phyloP scores from a whole-genome alignment of 2,113 vertebrate species.

The Pardalotus punctatus region DNA sequence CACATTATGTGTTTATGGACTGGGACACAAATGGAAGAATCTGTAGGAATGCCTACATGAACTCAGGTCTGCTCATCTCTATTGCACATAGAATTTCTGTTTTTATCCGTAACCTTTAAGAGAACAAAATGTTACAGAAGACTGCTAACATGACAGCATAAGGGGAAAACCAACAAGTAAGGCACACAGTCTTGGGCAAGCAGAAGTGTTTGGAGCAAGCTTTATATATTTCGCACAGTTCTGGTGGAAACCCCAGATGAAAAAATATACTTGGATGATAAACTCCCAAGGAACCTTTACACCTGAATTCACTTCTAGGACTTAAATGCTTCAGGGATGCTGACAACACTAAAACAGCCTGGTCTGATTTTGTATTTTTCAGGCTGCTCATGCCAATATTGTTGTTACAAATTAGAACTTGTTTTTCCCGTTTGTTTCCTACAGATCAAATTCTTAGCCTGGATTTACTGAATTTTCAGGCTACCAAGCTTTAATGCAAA shows the following conservation, averaged over 20 bases:
- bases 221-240: constrained; percentile 27
- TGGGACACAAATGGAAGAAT: constrained; percentile 7
- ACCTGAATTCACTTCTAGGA: constrained; percentile 46
- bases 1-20: constrained; percentile 40
- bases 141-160: not conserved
- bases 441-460: constrained; percentile 54
- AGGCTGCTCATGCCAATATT: constrained; percentile 15
- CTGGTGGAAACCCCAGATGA: constrained; percentile 46
- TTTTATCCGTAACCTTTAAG: constrained; percentile 57
- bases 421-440: constrained; percentile 53
- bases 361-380: constrained; percentile 29
- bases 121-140: constrained; percentile 63
- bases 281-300: constrained; percentile 25
- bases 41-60: constrained; percentile 1
- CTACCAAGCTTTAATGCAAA: constrained; percentile 29
- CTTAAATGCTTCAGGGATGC: constrained; percentile 37
- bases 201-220: constrained; percentile 15
- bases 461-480: constrained; percentile 34
- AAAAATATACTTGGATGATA: constrained; percentile 15
- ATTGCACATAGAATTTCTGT: constrained; percentile 38
- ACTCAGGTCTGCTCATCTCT: constrained; percentile 45
- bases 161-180: constrained; percentile 8
- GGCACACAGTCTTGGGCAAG: not conserved
- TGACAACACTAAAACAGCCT: constrained; percentile 19
- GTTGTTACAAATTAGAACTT: constrained; percentile 33